These are phyloP conservation scores for Aphelocoma coerulescens DNA, from an alignment of 2,113 vertebrate species.

Conservation along the genomic window DNA sequence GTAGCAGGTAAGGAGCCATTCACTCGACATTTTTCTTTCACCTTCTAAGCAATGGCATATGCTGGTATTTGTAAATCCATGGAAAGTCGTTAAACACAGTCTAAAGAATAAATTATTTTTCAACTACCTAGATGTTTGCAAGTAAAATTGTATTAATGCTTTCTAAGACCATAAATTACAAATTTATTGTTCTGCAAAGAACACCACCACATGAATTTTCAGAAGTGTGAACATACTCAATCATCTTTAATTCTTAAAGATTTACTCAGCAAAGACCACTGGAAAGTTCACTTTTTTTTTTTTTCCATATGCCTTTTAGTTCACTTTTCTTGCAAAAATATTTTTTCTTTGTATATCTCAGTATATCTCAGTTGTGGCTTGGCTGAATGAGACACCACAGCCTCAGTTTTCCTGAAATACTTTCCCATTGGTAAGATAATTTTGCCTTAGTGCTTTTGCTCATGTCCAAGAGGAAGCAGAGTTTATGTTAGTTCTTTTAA, in stretches of 20 bases:
- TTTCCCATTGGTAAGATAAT: constrained; percentile 7
- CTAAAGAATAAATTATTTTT: not conserved
- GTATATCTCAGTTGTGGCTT: constrained; percentile 16
- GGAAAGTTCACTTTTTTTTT: not conserved
- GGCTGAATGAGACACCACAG: not conserved
- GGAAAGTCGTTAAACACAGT: not conserved
- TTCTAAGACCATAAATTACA: not conserved
- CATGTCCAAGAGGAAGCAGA: constrained; percentile 26
- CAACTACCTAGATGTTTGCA: not conserved
- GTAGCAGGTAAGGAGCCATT: not conserved
- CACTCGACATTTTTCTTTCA: not conserved
- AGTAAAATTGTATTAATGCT: not conserved
- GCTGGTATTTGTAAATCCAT: not conserved
- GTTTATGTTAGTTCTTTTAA: constrained; percentile 15
- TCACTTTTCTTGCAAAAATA: not conserved
- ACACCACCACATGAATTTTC: not conserved
- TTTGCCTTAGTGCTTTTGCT: constrained; percentile 19
- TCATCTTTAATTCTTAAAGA: not conserved
- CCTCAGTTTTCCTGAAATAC: constrained; percentile 33
- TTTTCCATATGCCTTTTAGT: not conserved
- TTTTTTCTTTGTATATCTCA: not conserved
- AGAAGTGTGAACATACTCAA: not conserved
- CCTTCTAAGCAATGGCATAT: not conserved
- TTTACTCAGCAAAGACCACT: not conserved
- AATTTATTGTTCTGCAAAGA: not conserved